Conservation (phyloP, 2,888 invertebrate species). For the Salpingus planirostris region DNA sequence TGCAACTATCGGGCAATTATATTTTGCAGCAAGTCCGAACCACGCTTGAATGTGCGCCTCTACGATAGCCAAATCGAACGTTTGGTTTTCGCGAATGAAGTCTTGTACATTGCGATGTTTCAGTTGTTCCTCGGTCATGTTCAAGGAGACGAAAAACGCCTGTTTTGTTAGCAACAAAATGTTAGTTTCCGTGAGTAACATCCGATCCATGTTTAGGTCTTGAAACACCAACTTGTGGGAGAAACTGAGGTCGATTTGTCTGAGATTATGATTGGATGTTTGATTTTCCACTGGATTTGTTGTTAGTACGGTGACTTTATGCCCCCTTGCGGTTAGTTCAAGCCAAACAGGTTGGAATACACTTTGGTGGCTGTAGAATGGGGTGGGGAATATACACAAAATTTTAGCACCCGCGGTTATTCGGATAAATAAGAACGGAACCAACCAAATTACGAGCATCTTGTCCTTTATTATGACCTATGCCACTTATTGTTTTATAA, state of each 20-base stretch:
- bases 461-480: too few species aligned
- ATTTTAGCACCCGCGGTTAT: slow-evolving; percentile 18
- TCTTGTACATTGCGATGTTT: slow-evolving; percentile 17
- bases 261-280: slow-evolving; percentile 32
- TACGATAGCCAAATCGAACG: slow-evolving; percentile 25
- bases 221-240: slow-evolving; percentile 8
- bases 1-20: slow-evolving; percentile 25
- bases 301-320: slow-evolving; percentile 43
- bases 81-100: slow-evolving; percentile 19
- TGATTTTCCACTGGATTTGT: slow-evolving; percentile 40
- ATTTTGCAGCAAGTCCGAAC: slow-evolving; percentile 21
- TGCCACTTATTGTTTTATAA: too few species aligned
- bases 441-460: too few species aligned
- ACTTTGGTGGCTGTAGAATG: slow-evolving; percentile 42
- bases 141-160: slow-evolving; percentile 5
- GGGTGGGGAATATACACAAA: slow-evolving; percentile 21
- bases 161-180: slow-evolving; percentile 6
- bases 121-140: slow-evolving; percentile 9
- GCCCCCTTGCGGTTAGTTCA: slow-evolving; percentile 42
- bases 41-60: slow-evolving; percentile 20
- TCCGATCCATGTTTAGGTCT: slow-evolving; percentile 7
- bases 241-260: slow-evolving; percentile 37
- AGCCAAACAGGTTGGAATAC: slow-evolving; percentile 41
- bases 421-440: too few species aligned
- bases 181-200: slow-evolving; percentile 7